These are phyloP conservation scores for Chamaetylas fuelleborni DNA, from an alignment of 2,113 vertebrate species.

Conservation along the genomic window DNA sequence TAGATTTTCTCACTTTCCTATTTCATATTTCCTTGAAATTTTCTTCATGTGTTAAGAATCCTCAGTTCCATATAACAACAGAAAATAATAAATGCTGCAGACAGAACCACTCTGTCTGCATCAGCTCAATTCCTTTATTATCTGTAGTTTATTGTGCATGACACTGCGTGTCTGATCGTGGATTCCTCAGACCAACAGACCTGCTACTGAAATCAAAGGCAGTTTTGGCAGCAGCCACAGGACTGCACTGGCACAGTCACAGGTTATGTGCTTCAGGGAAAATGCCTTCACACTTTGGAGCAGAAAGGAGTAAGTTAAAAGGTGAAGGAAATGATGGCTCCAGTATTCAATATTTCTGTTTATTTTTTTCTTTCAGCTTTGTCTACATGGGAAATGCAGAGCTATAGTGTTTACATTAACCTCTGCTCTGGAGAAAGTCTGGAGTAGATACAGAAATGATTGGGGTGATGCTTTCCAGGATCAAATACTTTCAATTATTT, in stretches of 20 bases:
- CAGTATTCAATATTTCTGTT: background rate
- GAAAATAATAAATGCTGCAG: constrained; percentile 11
- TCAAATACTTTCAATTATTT: background rate
- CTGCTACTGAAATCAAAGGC: constrained; percentile 5
- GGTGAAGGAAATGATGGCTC: background rate
- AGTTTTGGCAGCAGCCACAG: background rate
- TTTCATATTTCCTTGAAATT: background rate
- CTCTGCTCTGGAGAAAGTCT: background rate
- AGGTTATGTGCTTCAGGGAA: background rate
- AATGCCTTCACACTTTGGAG: background rate
- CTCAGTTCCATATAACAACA: background rate
- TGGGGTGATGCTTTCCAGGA: background rate
- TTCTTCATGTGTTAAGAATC: background rate
- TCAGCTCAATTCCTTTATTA: constrained; percentile 26
- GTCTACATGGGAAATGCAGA: background rate
- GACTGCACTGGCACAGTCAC: background rate
- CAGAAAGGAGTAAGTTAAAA: background rate
- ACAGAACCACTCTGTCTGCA: constrained; percentile 39
- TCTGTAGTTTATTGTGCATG: constrained; percentile 28
- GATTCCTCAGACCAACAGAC: background rate
- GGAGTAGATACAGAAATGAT: background rate
- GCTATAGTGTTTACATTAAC: background rate
- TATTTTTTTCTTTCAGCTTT: background rate
- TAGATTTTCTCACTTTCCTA: background rate
- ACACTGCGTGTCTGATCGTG: background rate